Evolutionary conservation across 2,888 invertebrate species (phyloP).

Genomic region (Galeopsomyia nigrocyanea): DNA sequence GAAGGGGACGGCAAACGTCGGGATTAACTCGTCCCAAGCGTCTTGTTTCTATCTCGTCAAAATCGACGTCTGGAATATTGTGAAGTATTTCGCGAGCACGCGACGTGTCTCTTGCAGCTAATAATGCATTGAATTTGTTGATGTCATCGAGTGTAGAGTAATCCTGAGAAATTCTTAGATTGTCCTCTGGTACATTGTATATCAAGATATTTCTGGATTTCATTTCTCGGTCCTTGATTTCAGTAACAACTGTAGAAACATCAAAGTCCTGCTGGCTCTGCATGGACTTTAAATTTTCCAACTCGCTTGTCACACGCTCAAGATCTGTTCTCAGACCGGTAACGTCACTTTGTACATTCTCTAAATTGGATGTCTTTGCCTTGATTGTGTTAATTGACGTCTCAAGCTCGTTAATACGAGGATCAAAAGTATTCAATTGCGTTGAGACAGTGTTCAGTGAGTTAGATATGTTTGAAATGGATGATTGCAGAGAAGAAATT

Average conservation of each 20-base stretch:
- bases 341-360: conserved; percentile 42
- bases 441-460: conserved; percentile 36
- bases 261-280: not conserved
- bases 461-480: conserved; percentile 42
- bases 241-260: conserved; percentile 29
- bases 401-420: conserved; percentile 42
- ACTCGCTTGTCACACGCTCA: conserved; percentile 16
- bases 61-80: conserved; percentile 31
- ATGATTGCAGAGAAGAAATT: conserved; percentile 34
- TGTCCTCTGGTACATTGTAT: conserved; percentile 44
- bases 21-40: conserved; percentile 28
- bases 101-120: conserved; percentile 38
- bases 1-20: conserved; percentile 29
- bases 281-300: conserved; percentile 30
- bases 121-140: conserved; percentile 40
- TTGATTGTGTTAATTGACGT: conserved; percentile 33
- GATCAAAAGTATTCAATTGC: conserved; percentile 42
- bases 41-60: conserved; percentile 31
- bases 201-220: conserved; percentile 42
- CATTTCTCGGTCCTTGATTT: conserved; percentile 37
- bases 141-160: conserved; percentile 45
- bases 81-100: conserved; percentile 37
- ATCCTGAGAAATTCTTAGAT: conserved; percentile 42
- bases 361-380: conserved; percentile 31
- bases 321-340: conserved; percentile 31